Evolutionary conservation across 1,140 invertebrate genomes (phyloP).

Genomic region (Neocloeon triangulifer): DNA sequence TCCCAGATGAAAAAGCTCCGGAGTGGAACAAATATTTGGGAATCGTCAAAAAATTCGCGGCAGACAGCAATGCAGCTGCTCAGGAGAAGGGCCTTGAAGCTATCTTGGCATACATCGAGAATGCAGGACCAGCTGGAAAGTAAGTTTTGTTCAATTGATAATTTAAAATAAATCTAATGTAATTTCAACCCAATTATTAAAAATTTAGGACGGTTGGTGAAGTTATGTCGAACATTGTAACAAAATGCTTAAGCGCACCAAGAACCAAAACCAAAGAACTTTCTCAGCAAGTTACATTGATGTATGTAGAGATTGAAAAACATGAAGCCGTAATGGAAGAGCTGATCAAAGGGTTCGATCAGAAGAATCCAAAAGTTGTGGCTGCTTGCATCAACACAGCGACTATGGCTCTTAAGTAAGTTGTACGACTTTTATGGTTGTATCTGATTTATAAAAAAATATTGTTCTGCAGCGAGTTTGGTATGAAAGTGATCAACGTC

Average conservation of each 20-base stretch:
- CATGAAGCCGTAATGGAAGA: slow-evolving; percentile 78
- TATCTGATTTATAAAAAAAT: slow-evolving; percentile 2
- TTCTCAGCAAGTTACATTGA: slow-evolving; percentile 65
- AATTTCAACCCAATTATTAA: slow-evolving; percentile 1
- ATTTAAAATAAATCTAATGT: no score
- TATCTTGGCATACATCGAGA: slow-evolving; percentile 70
- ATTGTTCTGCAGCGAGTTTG: slow-evolving; percentile 44
- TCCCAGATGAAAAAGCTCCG: slow-evolving; percentile 76
- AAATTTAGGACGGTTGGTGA: slow-evolving; percentile 55
- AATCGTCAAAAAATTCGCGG: slow-evolving; percentile 88
- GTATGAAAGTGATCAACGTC: slow-evolving; percentile 70
- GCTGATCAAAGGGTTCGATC: slow-evolving; percentile 77
- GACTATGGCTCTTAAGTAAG: slow-evolving; percentile 43
- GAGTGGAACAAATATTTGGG: slow-evolving; percentile 82
- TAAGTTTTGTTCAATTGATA: slow-evolving; percentile 18
- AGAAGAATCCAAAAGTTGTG: slow-evolving; percentile 91
- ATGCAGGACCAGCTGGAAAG: slow-evolving; percentile 59
- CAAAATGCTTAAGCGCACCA: slow-evolving; percentile 79
- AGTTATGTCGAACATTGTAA: slow-evolving; percentile 69
- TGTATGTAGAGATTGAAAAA: slow-evolving; percentile 93
- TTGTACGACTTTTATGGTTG: slow-evolving; percentile 2
- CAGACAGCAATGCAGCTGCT: slow-evolving; percentile 82
- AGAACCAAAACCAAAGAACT: slow-evolving; percentile 82
- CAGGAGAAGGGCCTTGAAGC: slow-evolving; percentile 93
- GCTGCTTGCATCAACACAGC: slow-evolving; percentile 56